Base-by-base conservation (phyloP, 2,888 invertebrate genomes). In the Plebejus anna region DNA sequence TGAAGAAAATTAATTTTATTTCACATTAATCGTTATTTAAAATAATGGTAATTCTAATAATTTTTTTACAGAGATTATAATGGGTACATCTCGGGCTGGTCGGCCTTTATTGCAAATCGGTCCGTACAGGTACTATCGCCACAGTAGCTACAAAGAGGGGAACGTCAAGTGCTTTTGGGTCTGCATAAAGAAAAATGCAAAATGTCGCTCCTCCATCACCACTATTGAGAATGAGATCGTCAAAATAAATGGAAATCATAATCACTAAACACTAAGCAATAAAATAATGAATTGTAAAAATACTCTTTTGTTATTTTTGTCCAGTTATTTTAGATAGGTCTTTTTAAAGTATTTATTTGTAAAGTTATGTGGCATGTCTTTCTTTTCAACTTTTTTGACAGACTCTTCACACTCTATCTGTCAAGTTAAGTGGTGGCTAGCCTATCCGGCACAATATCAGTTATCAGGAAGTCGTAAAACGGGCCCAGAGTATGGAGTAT, bases 101-200 rank as follows among this genome's bases (percentile, higher is more conserved):
- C 61, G 61, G 28, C 32, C 75, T 11, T 55, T 55, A 55, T 22
- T 75, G 32, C 55, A 28, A 13, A 16, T 75, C 2, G 51, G 36
- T 22, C 32, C 16, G 16, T 36, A 55, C 32, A 47, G 75, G 16
- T n/a, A 13, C 16, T 16, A 75, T 77, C 83, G 80, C 51, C 80
- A 84, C 38, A 84, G 83, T 77, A 83, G 86, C 71, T 85, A 85
- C 75, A 83, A 77, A 36, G 87, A 88, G 6, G 75, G 80, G 0
- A 83, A 82, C 71, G 82, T 82, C 0, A 81, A 78, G 70, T 80
- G 81, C 77, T 80, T 84, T 1, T 91, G 89, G 90, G 86, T 84
- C 3, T 87, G 86, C 75, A 79, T 77, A 28, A 82, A 81, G 61
- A 80, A 80, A 80, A 79, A 78, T n/a, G 66, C 76, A 2, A 80